Conservation (phyloP, 2,797 vertebrate species). For the Carapus acus region DNA sequence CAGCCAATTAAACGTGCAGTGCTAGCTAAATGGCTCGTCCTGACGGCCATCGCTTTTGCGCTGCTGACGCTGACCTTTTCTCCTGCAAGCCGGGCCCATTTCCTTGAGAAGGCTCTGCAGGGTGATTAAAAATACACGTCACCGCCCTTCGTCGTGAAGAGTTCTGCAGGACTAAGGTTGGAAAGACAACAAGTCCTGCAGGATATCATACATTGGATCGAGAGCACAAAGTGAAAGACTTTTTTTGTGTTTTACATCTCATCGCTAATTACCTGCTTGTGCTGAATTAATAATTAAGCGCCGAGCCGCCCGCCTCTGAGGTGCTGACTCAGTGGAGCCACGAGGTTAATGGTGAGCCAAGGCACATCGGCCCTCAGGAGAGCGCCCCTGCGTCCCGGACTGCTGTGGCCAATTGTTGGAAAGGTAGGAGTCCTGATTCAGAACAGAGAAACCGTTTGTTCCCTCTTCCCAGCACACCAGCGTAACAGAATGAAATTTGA, state of each 20-base stretch:
- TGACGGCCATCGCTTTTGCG: conserved; percentile 32
- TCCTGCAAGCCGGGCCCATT: not conserved
- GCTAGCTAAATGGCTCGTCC: conserved; percentile 25
- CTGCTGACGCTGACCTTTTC: conserved; percentile 32
- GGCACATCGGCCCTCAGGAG: not conserved
- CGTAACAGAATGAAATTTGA: too few species aligned
- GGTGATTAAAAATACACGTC: not conserved
- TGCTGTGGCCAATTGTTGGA: too few species aligned
- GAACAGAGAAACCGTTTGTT: too few species aligned
- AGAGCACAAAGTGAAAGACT: conserved; percentile 3
- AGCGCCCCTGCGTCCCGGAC: too few species aligned
- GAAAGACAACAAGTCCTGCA: not conserved
- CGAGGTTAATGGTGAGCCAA: conserved; percentile 22
- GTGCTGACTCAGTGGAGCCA: conserved; percentile 29
- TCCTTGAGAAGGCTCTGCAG: not conserved
- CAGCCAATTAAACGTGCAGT: conserved; percentile 37
- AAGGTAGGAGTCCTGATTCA: too few species aligned
- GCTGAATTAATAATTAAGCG: conserved; percentile 38
- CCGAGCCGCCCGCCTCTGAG: conserved; percentile 18
- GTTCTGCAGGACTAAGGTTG: not conserved
- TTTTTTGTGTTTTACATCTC: conserved; percentile 7
- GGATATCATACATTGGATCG: not conserved
- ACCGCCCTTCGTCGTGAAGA: not conserved
- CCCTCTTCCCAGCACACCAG: too few species aligned
- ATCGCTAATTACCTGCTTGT: conserved; percentile 22